A percentile compares a stretch with the other conserved stretches of the same genome.
phyloP scores from a whole-genome alignment of 2,888 invertebrate genomes.

The Scaptomyza caliginosa region DNA sequence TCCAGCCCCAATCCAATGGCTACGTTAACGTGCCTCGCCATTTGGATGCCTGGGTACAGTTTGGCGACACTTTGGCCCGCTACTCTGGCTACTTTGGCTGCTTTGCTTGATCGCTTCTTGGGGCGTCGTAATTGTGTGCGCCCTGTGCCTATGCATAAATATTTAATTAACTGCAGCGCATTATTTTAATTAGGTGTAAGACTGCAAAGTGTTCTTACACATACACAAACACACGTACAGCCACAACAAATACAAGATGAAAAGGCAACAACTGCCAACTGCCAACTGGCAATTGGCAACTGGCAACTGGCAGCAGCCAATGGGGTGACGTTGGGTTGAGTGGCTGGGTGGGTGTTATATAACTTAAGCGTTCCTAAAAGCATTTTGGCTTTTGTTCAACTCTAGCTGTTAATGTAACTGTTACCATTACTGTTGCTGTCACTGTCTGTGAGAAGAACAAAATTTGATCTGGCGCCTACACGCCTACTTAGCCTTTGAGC shows the following conservation, averaged over 20 bases:
- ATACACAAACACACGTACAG: constrained; percentile 16
- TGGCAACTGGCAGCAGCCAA: constrained; percentile 20
- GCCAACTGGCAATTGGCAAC: constrained; percentile 19
- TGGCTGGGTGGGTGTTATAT: not conserved
- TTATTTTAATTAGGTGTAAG: constrained; percentile 85
- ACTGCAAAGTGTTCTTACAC: constrained; percentile 66
- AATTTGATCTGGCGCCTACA: constrained; percentile 15
- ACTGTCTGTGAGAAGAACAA: constrained; percentile 7
- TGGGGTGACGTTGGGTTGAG: not conserved
- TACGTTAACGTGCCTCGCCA: too few species aligned
- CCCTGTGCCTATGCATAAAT: constrained; percentile 82
- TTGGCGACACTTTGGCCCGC: constrained; percentile 61
- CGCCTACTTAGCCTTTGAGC: constrained; percentile 28
- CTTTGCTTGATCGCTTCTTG: constrained; percentile 35
- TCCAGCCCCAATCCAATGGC: not conserved
- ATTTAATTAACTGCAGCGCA: constrained; percentile 85
- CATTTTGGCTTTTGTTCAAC: constrained; percentile 53
- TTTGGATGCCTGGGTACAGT: not conserved
- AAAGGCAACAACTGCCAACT: constrained; percentile 26
- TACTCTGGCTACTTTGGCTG: constrained; percentile 34
- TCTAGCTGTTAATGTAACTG: constrained; percentile 14
- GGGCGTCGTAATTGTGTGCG: constrained; percentile 33
- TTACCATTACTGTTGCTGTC: constrained; percentile 5
- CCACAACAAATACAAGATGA: constrained; percentile 12
- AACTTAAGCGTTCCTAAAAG: constrained; percentile 40